Percentiles rank a stretch among this genome's conserved stretches.
These are phyloP conservation scores for Spatulosminthurus flaviceps DNA, from an alignment of 2,888 invertebrate species.

Conservation along the genomic window DNA sequence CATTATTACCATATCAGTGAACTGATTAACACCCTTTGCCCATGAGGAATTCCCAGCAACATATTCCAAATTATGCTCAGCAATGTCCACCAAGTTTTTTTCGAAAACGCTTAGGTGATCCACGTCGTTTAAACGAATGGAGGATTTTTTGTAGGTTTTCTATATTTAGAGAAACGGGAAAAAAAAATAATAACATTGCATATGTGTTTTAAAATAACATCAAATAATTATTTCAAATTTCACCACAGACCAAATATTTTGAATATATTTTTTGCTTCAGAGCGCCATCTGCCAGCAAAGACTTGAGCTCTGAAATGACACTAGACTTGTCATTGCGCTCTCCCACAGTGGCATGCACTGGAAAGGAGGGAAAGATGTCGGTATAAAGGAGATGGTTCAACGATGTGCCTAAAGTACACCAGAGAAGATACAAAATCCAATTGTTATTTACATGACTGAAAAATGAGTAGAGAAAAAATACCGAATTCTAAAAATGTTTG, in stretches of 20 bases:
- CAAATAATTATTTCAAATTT: background rate
- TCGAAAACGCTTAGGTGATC: conserved; percentile 2
- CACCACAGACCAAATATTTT: conserved; percentile 4
- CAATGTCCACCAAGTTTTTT: conserved; percentile 5
- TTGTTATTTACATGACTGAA: too few species aligned
- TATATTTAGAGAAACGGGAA: background rate
- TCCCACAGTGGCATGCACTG: background rate
- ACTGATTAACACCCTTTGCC: conserved; percentile 28
- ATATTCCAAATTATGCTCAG: conserved; percentile 26
- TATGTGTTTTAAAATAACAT: background rate
- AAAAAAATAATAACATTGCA: background rate
- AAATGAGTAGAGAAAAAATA: too few species aligned
- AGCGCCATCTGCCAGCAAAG: background rate
- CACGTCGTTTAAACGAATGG: conserved; percentile 22
- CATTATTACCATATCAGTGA: conserved; percentile 44
- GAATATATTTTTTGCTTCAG: background rate
- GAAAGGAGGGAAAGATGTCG: conserved; percentile 19
- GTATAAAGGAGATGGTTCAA: background rate
- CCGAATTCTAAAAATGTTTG: too few species aligned
- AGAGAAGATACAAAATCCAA: too few species aligned
- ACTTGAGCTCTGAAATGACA: background rate
- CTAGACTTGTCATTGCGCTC: background rate
- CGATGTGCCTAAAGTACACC: conserved; percentile 12
- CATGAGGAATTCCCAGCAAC: conserved; percentile 13
- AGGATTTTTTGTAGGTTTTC: conserved; percentile 3